Base-by-base conservation (phyloP, 2,113 vertebrate species). In the Microcebus lehilahytsara region DNA sequence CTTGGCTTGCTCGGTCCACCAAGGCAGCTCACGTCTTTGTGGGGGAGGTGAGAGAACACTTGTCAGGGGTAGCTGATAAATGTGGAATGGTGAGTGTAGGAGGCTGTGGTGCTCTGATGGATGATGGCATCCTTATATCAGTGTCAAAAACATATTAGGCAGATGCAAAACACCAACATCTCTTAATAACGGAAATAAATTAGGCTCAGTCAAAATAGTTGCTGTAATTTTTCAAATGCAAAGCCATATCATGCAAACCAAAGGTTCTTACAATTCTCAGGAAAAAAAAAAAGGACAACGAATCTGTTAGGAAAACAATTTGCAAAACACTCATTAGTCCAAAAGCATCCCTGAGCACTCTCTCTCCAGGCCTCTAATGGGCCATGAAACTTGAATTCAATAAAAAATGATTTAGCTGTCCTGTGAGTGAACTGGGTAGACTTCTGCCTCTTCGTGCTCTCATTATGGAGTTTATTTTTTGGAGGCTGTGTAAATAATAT, bases 341-440 rank as follows among this genome's bases (percentile, higher is more conserved):
- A 93, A 98, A 96, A 98, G 95, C 79, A 84, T 97, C 93, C 97
- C 96, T 97, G 98, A 96, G 97, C 98, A 97, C 98, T 97, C 97
- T 98, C 97, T 97, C 97, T 98, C 96, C 96, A 93, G 98, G 96
- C 97, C 96, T 98, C 97, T 98, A 99, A 98, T 98, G 98, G 98
- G 98, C 98, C 98, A 98, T 98, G 98, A 98, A 99, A 99, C 97
- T 92, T 98, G 97, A 99, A 98, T 98, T 98, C 98, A 98, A 98
- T 99, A 98, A 98, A 98, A 99, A 99, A 98, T 98, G 97, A 98
- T 98, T 98, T 98, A 98, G 98, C 98, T 27, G 67, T 98, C 98
- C 98, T 97, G 97, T 32, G 89, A 72, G 96, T 98, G 97, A 98
- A 97, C 97, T 96, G 97, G 96, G 95, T 46, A 0, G 22, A 98